Evolutionary conservation across 2,797 vertebrate species (phyloP), one percentile per base, ranked within the genome.

Genomic region (Bucorvus abyssinicus): DNA sequence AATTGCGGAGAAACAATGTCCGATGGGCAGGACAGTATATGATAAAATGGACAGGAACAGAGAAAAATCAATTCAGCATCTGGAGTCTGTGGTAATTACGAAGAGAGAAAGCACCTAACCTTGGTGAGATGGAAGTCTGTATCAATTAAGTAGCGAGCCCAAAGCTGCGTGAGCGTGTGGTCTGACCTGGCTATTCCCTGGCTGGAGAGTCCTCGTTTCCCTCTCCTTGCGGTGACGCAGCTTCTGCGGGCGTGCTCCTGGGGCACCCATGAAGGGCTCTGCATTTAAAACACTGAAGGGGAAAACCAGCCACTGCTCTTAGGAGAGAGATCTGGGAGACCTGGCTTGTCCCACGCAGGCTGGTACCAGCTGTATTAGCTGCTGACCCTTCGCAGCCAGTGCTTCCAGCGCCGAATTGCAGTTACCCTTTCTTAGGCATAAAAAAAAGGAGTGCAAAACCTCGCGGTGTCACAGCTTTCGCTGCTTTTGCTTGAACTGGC

Each of bases 401-500:
- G 34, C 64, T 63, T 75, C 60, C 68, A 27, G 20, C 0, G 1
- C 61, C 34, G 71, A 80, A 59, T 53, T 71, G 67, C 80, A 60
- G 76, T 93, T 94, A n/a, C 22, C n/a, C 59, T 86, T 86, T 73
- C 74, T 53, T 55, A 53, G 0, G 2, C 30, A 7, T 64, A 81
- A 34, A 52, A 52, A 65, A 40, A 36, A 69, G 14, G 52, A 79
- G 77, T 38, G 63, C 44, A 75, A 30, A 27, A 45, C 23, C 70
- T 84, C 84, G 27, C 55, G 42, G 0, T 61, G 69, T 80, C 85
- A 76, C 75, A 89, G 75, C 49, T 92, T 84, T 69, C 77, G 76
- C 77, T 81, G 71, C 93, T 95, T 93, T 56, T 90, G 57, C 84
- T 83, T 84, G 47, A 71, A 53, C 36, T 89, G 94, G 92, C 87